Percentiles rank a stretch among this genome's conserved stretches.
phyloP scores from a whole-genome alignment of 2,113 vertebrate genomes.

The Campylomormyrus tamandua region DNA sequence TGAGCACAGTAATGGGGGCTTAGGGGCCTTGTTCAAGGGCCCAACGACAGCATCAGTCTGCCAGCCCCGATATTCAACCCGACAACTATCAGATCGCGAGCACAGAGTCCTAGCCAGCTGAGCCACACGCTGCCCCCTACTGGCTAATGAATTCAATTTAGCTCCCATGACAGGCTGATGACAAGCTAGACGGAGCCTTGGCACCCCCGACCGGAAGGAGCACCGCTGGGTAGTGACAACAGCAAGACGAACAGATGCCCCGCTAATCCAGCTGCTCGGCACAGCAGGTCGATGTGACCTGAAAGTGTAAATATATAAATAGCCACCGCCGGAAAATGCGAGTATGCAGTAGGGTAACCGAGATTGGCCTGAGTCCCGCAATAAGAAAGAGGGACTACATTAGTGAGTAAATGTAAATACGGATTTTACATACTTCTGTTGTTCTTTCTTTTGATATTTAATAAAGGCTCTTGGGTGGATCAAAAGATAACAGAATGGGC shows the following conservation, averaged over 20 bases:
- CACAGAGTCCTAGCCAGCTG: background rate
- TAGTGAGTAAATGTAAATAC: background rate
- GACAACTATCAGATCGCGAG: background rate
- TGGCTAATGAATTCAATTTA: background rate
- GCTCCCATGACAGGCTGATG: background rate
- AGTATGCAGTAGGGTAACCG: background rate
- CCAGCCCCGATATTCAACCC: background rate
- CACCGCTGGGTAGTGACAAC: background rate
- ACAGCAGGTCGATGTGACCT: background rate
- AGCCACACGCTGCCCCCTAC: background rate
- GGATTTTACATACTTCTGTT: background rate
- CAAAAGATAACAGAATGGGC: background rate
- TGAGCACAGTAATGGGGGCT: background rate
- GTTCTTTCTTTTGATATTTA: background rate
- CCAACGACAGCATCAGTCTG: background rate
- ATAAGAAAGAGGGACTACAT: background rate
- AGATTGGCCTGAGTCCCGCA: too few relatives aligned
- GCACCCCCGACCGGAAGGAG: background rate
- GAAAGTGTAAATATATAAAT: background rate
- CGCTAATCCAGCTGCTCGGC: background rate
- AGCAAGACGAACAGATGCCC: background rate
- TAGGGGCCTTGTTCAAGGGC: background rate
- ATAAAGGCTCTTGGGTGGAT: background rate
- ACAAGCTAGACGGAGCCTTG: background rate
- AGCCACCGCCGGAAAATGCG: background rate